Conservation (phyloP, 2,113 vertebrate species). For the Chascanopsetta lugubris region DNA sequence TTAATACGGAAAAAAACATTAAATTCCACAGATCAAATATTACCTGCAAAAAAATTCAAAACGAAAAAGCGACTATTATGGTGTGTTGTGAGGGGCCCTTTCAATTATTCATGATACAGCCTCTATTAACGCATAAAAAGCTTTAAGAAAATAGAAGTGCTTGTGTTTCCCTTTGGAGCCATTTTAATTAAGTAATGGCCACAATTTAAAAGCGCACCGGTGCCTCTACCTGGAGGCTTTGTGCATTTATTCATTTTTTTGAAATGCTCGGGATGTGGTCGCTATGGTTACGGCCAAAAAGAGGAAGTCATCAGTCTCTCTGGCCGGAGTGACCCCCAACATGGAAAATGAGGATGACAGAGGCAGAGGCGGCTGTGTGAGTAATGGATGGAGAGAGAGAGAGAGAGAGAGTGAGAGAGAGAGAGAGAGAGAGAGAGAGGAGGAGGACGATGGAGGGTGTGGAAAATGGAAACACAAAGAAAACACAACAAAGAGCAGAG, state of each 20-base stretch:
- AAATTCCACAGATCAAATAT: neutral
- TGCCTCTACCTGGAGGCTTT: constrained; percentile 3
- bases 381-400: neutral
- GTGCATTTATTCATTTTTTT: neutral
- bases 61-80: neutral
- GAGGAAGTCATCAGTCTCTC: no score
- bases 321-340: neutral
- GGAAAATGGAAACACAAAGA: neutral
- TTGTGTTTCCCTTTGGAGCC: constrained; percentile 41
- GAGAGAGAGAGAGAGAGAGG: neutral
- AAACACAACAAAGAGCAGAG: neutral
- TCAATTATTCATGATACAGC: constrained; percentile 44
- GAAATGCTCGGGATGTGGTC: constrained; percentile 13
- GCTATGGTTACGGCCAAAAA: constrained; percentile 52
- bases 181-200: constrained; percentile 48
- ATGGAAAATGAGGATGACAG: neutral
- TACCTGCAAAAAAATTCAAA: neutral
- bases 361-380: neutral
- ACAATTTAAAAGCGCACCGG: constrained; percentile 9
- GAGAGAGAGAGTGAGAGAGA: neutral
- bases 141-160: constrained; percentile 37
- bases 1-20: neutral
- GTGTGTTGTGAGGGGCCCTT: neutral
- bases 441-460: neutral
- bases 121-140: constrained; percentile 26